Evolutionary conservation across 2,797 vertebrate species (phyloP), one percentile per base, ranked within the genome.

Genomic region (Amniataba percoides): DNA sequence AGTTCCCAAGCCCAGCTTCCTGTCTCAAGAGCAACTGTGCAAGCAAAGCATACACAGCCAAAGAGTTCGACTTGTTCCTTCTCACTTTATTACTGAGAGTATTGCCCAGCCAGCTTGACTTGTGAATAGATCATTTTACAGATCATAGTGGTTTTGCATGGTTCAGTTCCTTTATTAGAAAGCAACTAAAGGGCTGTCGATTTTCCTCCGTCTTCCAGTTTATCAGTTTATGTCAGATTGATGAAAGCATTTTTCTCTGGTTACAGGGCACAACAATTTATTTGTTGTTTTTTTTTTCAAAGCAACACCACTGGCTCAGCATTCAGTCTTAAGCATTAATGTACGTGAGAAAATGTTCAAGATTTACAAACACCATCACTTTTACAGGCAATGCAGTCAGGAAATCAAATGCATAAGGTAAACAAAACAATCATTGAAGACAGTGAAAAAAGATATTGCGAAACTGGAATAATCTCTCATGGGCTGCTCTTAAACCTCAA

Each of bases 1-100:
- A 78, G 71, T 68, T 49, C 43, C 87, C 86, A 86, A 86, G 74
- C 71, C 52, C 67, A 77, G 82, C 77, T 74, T 78, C 74, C 64
- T 79, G 63, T 80, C 77, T 77, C 72, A 72, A 83, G 65, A 87
- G 78, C 55, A 85, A 68, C 82, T 74, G 78, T 73, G 67, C 55
- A 86, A 87, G 76, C 72, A 74, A 78, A 61, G n/a, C 70, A 71
- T 56, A 62, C 64, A 71, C 48, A 55, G 56, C 62, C 55, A 66
- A 76, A 65, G 49, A 66, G 61, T 66, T 71, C 39, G 21, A 65
- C 9, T 23, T 74, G 40, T 45, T n/a, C 42, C 31, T 56, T 74
- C 46, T 77, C 72, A 58, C 39, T 64, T 73, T 74, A 80, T 77
- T 53, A 45, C 52, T 23, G n/a, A 72, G 81, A 72, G 53, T 62